These are phyloP conservation scores for Loriculus beryllinus DNA, from an alignment of 2,797 vertebrate species.

Conservation along the genomic window DNA sequence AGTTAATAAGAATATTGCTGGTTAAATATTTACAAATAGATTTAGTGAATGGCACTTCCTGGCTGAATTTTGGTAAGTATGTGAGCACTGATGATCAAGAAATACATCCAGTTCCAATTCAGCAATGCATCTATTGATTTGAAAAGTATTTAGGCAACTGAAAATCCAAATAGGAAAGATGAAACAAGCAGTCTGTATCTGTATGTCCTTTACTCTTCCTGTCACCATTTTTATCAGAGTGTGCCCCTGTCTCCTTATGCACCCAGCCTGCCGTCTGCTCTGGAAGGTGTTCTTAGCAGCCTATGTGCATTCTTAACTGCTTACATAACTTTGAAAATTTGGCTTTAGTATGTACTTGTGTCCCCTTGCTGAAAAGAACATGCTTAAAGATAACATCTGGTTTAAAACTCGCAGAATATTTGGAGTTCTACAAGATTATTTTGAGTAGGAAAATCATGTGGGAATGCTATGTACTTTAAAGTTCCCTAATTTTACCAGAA, in stretches of 20 bases:
- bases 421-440: neutral
- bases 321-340: neutral
- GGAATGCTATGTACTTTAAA: neutral
- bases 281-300: neutral
- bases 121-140: neutral
- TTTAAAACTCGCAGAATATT: neutral
- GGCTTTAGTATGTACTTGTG: neutral
- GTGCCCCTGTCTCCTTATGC: accelerated
- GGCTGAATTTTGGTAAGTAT: neutral
- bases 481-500: neutral
- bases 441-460: neutral
- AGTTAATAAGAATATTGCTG: neutral
- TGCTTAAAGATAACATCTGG: neutral
- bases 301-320: neutral
- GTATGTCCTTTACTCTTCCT: neutral
- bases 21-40: neutral
- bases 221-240: accelerated
- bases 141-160: neutral
- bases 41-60: neutral
- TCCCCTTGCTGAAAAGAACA: neutral
- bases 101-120: neutral
- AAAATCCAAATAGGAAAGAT: neutral
- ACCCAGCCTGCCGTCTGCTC: neutral
- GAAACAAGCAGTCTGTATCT: neutral
- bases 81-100: neutral